Evolutionary conservation across 2,113 vertebrate species (phyloP).

Genomic region (Cottus gobio): DNA sequence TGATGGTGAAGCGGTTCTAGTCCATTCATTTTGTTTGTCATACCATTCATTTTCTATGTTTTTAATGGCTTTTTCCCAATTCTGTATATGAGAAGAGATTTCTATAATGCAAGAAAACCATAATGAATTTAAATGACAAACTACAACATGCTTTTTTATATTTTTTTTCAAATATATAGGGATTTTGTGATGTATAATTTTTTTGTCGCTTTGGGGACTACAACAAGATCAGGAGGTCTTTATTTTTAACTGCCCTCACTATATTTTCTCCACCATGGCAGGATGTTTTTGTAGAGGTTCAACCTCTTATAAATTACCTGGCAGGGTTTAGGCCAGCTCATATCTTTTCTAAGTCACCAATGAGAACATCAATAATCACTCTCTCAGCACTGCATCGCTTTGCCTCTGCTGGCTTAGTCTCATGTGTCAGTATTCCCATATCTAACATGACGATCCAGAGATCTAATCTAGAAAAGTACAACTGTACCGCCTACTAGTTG

Average conservation of each 20-base stretch:
- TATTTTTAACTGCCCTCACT: neutral
- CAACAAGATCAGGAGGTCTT: neutral
- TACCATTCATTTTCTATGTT: too few species aligned
- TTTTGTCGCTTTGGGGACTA: neutral
- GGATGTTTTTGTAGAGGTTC: neutral
- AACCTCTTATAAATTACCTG: neutral
- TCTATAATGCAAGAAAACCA: neutral
- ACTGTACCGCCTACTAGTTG: neutral
- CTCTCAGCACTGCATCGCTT: neutral
- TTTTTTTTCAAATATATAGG: neutral
- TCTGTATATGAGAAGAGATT: neutral
- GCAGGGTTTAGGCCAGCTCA: conserved; percentile 19
- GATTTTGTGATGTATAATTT: neutral
- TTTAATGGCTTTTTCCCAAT: neutral
- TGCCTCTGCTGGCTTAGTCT: conserved; percentile 5
- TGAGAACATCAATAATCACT: conserved; percentile 13
- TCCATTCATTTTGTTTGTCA: too few species aligned
- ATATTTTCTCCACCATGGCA: conserved; percentile 3
- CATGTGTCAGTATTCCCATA: conserved; percentile 1
- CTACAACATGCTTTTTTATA: too few species aligned
- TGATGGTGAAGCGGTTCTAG: neutral
- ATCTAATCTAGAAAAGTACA: neutral
- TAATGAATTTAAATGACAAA: neutral
- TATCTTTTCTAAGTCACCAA: conserved; percentile 8
- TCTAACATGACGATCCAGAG: neutral